These are phyloP conservation scores for Macaria notata DNA, from an alignment of 2,888 invertebrate species.

Conservation along the genomic window DNA sequence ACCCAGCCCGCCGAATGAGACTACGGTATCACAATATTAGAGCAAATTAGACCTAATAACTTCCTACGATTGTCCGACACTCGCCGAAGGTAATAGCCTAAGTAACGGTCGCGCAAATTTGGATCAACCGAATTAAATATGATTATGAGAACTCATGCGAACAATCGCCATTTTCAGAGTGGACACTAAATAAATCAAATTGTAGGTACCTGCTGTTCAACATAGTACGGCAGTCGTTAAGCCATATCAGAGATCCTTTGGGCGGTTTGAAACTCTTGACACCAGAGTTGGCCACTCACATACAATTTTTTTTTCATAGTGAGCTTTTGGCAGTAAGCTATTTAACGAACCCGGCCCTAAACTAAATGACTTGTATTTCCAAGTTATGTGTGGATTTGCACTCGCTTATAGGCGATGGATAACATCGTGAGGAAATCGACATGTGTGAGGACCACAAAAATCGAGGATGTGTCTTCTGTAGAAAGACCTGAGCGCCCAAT, in stretches of 20 bases:
- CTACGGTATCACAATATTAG: conserved; percentile 45
- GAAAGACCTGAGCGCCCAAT: no score
- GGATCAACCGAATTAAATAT: conserved; percentile 51
- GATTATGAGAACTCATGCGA: conserved; percentile 51
- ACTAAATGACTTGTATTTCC: no score
- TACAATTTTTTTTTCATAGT: no score
- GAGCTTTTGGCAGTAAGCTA: not conserved
- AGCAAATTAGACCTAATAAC: conserved; percentile 50
- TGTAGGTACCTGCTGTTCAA: not conserved
- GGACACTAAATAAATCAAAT: conserved; percentile 17
- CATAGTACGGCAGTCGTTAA: no score
- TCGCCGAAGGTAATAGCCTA: conserved; percentile 42
- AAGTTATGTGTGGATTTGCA: no score
- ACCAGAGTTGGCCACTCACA: no score
- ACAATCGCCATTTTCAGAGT: conserved; percentile 40
- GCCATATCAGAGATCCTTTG: no score
- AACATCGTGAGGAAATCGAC: no score
- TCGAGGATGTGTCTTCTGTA: no score
- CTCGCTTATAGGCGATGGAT: no score
- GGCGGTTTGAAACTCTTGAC: no score
- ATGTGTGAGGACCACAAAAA: no score
- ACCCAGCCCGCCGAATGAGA: conserved; percentile 38
- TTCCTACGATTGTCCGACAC: conserved; percentile 56
- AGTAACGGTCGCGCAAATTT: conserved; percentile 52
- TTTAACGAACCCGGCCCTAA: not conserved